These are phyloP conservation scores for Dendrophyllia cribrosa DNA, from an alignment of 64 coral and sea anemone species.

Conservation along the genomic window DNA sequence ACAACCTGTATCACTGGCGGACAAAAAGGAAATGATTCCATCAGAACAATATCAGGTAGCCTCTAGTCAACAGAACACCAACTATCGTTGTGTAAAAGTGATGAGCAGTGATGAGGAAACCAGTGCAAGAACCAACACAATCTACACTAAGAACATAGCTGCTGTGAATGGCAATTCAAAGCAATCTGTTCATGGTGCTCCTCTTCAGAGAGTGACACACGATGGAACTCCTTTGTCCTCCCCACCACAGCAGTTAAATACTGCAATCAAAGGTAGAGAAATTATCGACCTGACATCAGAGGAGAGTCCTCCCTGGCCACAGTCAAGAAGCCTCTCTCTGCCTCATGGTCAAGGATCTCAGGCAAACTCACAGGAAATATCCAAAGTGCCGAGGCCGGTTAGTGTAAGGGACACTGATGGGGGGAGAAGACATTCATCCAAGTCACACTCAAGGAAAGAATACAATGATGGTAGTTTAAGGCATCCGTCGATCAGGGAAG, in stretches of 20 bases:
- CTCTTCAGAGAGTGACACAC: slow-evolving; percentile 1
- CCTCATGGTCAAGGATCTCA: not conserved
- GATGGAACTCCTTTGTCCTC: not conserved
- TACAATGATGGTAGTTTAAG: not conserved
- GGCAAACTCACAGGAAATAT: not conserved
- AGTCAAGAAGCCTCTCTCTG: not conserved
- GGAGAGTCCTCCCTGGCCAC: slow-evolving; percentile 1
- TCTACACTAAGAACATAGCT: slow-evolving; percentile 20
- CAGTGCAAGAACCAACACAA: slow-evolving; percentile 14
- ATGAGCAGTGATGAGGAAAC: not conserved
- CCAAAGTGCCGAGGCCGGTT: not conserved
- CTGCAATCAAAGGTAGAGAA: not conserved
- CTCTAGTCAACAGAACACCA: not conserved
- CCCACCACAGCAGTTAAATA: not conserved
- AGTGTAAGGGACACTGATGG: not conserved
- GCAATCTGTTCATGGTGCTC: not conserved
- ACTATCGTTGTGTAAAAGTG: not conserved
- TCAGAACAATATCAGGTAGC: not conserved
- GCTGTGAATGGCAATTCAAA: not conserved
- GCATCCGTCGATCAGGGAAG: not conserved
- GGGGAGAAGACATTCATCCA: not conserved
- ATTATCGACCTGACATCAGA: slow-evolving; percentile 45
- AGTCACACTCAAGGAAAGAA: slow-evolving; percentile 14
- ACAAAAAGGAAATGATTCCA: not conserved
- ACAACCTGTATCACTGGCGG: not conserved